A percentile compares a stretch with the other conserved stretches of the same genome.
phyloP scores from a whole-genome alignment of 2,888 invertebrate genomes.

The Mesodorylaimus sp. region DNA sequence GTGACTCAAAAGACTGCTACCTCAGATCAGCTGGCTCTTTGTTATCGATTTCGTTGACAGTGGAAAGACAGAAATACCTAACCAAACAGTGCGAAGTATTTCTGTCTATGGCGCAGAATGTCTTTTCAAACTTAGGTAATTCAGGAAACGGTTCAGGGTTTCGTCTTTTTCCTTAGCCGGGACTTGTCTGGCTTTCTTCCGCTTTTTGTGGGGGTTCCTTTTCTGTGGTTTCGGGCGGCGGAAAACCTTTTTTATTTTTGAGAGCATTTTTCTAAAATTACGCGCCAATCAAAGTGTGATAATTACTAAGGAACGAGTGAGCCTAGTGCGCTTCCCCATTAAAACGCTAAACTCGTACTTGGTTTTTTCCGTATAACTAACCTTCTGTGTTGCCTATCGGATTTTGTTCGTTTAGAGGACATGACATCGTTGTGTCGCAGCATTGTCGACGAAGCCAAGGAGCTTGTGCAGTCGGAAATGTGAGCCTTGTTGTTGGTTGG shows the following conservation, averaged over 20 bases:
- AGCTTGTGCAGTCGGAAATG: slow-evolving; percentile 25
- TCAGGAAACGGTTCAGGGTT: not conserved
- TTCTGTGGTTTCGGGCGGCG: too few species aligned
- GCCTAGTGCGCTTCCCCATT: too few species aligned
- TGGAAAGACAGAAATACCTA: slow-evolving; percentile 19
- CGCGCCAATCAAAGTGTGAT: too few species aligned
- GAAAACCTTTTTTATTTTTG: too few species aligned
- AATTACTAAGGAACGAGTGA: too few species aligned
- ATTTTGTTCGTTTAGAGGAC: slow-evolving; percentile 17
- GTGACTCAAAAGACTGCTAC: slow-evolving; percentile 2
- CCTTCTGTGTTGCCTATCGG: too few species aligned
- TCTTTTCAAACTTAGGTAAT: slow-evolving; percentile 19
- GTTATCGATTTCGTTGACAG: slow-evolving; percentile 17
- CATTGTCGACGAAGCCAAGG: slow-evolving; percentile 25
- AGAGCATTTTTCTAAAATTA: too few species aligned
- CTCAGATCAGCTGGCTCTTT: slow-evolving; percentile 16
- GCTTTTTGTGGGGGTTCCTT: too few species aligned
- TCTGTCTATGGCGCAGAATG: slow-evolving; percentile 18
- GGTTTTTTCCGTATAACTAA: too few species aligned
- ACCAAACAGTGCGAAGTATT: slow-evolving; percentile 18
- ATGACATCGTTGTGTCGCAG: slow-evolving; percentile 20
- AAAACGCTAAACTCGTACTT: too few species aligned
- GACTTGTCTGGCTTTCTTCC: not conserved
- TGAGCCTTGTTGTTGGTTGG: slow-evolving; percentile 14
- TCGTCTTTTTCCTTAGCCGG: not conserved